Evolutionary conservation across 2,797 vertebrate species (phyloP).

Genomic region (Gymnopithys bicolor): DNA sequence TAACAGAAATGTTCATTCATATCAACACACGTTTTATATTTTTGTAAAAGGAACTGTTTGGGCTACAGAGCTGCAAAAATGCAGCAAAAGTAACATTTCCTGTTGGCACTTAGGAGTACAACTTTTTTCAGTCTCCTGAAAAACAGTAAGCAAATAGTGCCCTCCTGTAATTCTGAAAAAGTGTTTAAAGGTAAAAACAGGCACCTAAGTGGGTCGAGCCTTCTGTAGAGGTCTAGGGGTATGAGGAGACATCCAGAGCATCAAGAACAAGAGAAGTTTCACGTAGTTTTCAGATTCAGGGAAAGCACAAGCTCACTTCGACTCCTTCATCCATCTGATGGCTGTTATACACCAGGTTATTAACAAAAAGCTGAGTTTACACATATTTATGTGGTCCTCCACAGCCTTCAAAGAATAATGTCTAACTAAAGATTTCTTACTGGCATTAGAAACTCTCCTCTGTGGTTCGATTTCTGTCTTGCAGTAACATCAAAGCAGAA

Average conservation of each 20-base stretch:
- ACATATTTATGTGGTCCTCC: background rate
- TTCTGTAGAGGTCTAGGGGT: background rate
- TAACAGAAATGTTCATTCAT: background rate
- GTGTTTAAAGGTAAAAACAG: background rate
- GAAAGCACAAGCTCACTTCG: background rate
- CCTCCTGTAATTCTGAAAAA: background rate
- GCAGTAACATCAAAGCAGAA: background rate
- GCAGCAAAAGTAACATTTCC: background rate
- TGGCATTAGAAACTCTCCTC: background rate
- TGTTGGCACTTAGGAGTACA: background rate
- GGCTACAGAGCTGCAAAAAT: background rate
- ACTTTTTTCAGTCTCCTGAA: background rate
- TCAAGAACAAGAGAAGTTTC: background rate
- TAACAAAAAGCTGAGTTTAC: background rate
- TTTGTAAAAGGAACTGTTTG: background rate
- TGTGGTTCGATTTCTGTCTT: background rate
- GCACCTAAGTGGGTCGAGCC: background rate
- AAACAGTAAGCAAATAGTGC: background rate
- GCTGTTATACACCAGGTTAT: background rate
- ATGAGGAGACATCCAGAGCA: background rate
- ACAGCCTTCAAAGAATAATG: background rate
- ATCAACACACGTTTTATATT: background rate
- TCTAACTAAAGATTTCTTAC: background rate
- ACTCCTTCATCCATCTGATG: background rate
- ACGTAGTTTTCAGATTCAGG: rapidly evolving